phyloP scores from a whole-genome alignment of 2,797 vertebrate genomes.

The Oreonectes daqikongensis region DNA sequence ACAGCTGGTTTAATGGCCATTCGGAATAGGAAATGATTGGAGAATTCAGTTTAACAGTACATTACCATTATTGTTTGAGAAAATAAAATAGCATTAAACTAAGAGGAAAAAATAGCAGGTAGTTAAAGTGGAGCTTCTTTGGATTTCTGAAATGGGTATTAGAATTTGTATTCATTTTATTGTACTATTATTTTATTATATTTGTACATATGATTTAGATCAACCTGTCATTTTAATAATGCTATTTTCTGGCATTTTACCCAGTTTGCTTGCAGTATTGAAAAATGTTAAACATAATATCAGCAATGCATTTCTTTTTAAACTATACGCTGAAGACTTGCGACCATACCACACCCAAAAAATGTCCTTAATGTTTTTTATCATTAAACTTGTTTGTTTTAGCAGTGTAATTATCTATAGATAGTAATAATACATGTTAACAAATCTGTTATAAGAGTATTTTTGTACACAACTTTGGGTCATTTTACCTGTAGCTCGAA shows the following conservation, averaged over 20 bases:
- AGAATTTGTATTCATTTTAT: background rate
- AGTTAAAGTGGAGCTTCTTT: background rate
- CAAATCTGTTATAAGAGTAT: no score
- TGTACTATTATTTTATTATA: no score
- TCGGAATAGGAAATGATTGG: background rate
- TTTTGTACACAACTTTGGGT: background rate
- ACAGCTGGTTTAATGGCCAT: background rate
- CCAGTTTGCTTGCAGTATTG: background rate
- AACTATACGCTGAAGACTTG: background rate
- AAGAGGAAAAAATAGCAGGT: background rate
- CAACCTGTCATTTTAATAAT: background rate
- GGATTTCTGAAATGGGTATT: background rate
- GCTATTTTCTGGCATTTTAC: background rate
- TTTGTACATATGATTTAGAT: background rate
- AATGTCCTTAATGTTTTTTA: background rate
- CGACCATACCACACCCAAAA: no score
- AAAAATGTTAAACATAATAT: background rate
- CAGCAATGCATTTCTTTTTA: background rate
- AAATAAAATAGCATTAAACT: background rate
- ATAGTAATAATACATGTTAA: no score
- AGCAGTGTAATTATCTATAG: background rate
- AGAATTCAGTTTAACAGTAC: background rate
- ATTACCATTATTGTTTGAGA: no score
- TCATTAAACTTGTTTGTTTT: background rate
- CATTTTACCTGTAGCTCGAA: slow-evolving; percentile 75